Evolutionary conservation across 2,113 vertebrate species (phyloP).

Genomic region (Dunckerocampus dactyliophorus): DNA sequence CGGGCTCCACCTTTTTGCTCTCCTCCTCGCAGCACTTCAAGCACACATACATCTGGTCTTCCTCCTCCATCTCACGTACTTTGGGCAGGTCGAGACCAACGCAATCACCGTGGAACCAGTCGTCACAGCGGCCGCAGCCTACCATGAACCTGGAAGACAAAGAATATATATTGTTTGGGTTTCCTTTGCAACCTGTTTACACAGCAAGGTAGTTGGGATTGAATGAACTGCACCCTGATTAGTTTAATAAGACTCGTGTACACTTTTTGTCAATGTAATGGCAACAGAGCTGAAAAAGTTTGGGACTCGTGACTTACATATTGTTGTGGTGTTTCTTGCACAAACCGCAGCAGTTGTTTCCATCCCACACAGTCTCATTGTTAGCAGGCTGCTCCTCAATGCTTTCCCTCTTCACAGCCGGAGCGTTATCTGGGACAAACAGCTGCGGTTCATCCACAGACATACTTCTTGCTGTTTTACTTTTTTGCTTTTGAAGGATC

Average conservation of each 20-base stretch:
- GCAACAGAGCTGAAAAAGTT: background rate
- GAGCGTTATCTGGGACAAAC: constrained; percentile 97
- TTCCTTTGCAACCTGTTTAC: background rate
- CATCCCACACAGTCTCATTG: constrained; percentile 82
- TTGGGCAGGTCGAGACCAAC: constrained; percentile 91
- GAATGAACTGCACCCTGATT: background rate
- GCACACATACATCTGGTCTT: constrained; percentile 96
- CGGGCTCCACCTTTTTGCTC: constrained; percentile 76
- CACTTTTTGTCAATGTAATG: background rate
- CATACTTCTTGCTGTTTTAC: constrained; percentile 81
- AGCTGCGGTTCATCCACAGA: constrained; percentile 93
- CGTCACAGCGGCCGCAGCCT: constrained; percentile 94
- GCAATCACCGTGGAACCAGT: constrained; percentile 98
- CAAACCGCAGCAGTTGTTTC: constrained; percentile 90
- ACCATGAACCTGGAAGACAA: constrained; percentile 87
- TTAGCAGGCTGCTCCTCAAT: constrained; percentile 78
- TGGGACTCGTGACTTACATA: constrained; percentile 66
- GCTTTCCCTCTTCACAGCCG: constrained; percentile 82
- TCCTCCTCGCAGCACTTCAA: constrained; percentile 93
- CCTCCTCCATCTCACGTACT: constrained; percentile 92
- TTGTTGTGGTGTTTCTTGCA: constrained; percentile 95
- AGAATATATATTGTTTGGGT: background rate
- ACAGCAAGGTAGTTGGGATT: background rate
- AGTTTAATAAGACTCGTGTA: too few species aligned
- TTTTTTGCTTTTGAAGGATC: constrained; percentile 81